These are phyloP conservation scores for Corythoichthys intestinalis DNA, from an alignment of 2,113 vertebrate species.

Conservation along the genomic window DNA sequence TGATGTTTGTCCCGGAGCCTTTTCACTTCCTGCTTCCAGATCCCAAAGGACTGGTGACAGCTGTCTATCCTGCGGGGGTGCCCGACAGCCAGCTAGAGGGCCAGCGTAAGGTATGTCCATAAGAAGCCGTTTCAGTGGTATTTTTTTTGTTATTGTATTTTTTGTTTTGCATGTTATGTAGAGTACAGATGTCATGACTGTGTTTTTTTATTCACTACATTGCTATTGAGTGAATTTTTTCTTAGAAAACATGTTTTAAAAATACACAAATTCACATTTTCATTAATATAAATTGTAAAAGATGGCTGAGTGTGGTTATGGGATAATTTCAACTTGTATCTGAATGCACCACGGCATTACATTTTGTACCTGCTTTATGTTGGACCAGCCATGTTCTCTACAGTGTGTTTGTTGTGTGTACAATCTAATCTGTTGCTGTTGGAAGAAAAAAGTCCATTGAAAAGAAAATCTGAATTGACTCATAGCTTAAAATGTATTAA, in stretches of 20 bases:
- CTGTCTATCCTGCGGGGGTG: constrained; percentile 84
- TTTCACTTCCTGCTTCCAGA: constrained; percentile 88
- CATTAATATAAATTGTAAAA: too few relatives aligned
- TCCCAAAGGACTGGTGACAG: constrained; percentile 74
- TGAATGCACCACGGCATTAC: not conserved
- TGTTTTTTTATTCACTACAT: too few relatives aligned
- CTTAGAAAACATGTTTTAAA: too few relatives aligned
- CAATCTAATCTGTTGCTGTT: not conserved
- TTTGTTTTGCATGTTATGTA: too few relatives aligned
- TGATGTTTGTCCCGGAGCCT: constrained; percentile 82
- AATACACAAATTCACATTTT: too few relatives aligned
- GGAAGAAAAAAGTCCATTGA: not conserved
- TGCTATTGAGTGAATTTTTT: too few relatives aligned
- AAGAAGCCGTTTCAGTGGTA: not conserved
- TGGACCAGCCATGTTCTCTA: not conserved
- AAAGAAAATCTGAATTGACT: not conserved
- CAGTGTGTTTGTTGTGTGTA: not conserved
- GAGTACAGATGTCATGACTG: too few relatives aligned
- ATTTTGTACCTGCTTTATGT: not conserved
- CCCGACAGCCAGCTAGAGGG: constrained; percentile 79
- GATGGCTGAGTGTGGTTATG: too few relatives aligned
- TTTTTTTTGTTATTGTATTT: too few relatives aligned
- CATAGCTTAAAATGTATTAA: not conserved
- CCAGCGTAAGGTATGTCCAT: constrained; percentile 75
- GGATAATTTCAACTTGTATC: too few relatives aligned